Conservation (phyloP, 2,797 vertebrate genomes). For the Mormyrus hasselquistii region DNA sequence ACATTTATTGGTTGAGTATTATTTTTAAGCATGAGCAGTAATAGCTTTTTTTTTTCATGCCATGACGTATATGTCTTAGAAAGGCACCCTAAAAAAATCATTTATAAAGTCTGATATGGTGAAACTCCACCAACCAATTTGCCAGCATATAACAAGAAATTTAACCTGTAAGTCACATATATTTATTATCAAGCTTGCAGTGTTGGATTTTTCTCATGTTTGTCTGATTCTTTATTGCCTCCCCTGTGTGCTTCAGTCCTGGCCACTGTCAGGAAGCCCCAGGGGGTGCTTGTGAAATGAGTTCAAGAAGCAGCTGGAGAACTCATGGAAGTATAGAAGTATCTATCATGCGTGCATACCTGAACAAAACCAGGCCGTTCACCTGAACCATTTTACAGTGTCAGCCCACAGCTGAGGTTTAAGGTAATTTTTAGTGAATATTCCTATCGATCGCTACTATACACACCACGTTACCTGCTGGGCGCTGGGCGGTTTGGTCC, state of each 20-base stretch:
- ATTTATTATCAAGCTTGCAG: neutral
- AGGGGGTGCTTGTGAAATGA: conserved; percentile 13
- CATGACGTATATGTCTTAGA: neutral
- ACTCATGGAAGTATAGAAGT: neutral
- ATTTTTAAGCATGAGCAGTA: neutral
- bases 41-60: neutral
- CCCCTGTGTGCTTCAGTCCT: neutral
- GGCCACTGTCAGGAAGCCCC: neutral
- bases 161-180: neutral
- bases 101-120: neutral
- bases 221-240: neutral
- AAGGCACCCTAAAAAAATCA: neutral
- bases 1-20: neutral
- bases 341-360: neutral
- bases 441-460: neutral
- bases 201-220: neutral
- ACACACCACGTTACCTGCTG: neutral
- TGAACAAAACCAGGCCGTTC: neutral
- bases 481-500: neutral
- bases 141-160: neutral
- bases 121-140: neutral
- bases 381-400: neutral
- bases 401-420: neutral
- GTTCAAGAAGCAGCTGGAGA: neutral
- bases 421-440: conserved; percentile 3